Evolutionary conservation across 1,140 invertebrate genomes (phyloP), one percentile per base, ranked within the genome.

Genomic region (Ostrea edulis): DNA sequence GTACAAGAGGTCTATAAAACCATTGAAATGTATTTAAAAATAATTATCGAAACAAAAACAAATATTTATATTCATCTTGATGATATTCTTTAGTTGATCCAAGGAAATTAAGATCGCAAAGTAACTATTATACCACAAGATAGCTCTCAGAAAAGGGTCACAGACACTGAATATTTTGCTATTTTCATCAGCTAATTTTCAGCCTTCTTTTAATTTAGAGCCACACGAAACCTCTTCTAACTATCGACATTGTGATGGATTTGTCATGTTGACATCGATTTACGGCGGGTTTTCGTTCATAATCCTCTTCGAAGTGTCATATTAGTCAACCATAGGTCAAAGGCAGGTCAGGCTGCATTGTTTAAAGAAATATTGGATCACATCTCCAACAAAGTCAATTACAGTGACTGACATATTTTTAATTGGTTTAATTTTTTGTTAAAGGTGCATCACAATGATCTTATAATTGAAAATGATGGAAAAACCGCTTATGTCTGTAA

Each of bases 261-360:
- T 35, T 71, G 68, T 71, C 68, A 35, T 29, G 25, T 9, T 71
- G 22, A 71, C 25, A 29, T 62, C n/a, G 55, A 7, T 62, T 62
- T 5, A 29, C 25, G 22, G 68, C 14, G 8, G 22, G 68, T 29
- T 25, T 71, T 71, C 68, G 68, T 11, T 44, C 68, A 71, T 71
- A 29, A 71, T 71, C 68, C 68, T 71, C 25, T 25, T 71, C 68
- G 29, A 35, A 71, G 68, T 71, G 68, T 44, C 68, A 29, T 35
- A 5, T 29, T 71, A 71, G 68, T 71, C 35, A 25, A 25, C 29
- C 68, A 29, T 22, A 29, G 25, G 68, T 29, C 68, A 71, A 9
- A 3, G 8, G 0, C 8, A 71, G 68, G 68, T 71, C 25, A 71
- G 12, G 12, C 12, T 71, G 25, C 25, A 11, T 12, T 71, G 25